Evolutionary conservation across 2,888 invertebrate genomes (phyloP).

Genomic region (Zygaena filipendulae): DNA sequence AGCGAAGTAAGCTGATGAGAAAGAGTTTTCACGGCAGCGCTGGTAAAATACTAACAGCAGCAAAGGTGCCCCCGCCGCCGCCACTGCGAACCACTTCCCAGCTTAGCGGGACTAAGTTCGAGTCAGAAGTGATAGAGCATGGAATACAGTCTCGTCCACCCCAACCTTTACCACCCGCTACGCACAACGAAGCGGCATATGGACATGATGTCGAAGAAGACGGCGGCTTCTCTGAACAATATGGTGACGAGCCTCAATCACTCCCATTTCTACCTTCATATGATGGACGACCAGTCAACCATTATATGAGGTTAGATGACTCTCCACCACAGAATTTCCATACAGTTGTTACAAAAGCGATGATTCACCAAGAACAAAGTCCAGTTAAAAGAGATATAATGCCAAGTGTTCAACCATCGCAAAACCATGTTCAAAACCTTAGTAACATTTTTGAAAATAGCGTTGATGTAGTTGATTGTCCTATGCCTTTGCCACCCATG

Average conservation of each 20-base stretch:
- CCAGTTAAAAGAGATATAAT: conserved; percentile 65
- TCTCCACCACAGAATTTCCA: conserved; percentile 64
- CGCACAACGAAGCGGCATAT: conserved; percentile 27
- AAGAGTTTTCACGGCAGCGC: conserved; percentile 90
- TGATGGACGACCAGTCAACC: conserved; percentile 44
- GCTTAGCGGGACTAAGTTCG: conserved; percentile 76
- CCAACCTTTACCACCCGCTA: conserved; percentile 39
- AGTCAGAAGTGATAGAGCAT: conserved; percentile 62
- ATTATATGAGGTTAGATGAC: conserved; percentile 47
- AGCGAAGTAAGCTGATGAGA: conserved; percentile 87
- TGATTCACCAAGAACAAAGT: conserved; percentile 86
- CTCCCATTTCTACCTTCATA: conserved; percentile 71
- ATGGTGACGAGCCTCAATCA: conserved; percentile 70
- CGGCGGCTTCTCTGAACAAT: conserved; percentile 61
- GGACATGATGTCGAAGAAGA: conserved; percentile 48
- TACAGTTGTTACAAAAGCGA: conserved; percentile 84
- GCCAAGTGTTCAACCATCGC: conserved; percentile 31
- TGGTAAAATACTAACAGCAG: conserved; percentile 82
- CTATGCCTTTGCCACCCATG: conserved; percentile 49
- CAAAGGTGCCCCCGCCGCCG: conserved; percentile 87
- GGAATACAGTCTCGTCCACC: conserved; percentile 47
- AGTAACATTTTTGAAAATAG: conserved; percentile 53
- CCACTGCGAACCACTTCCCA: conserved; percentile 89
- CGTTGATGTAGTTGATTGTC: conserved; percentile 74
- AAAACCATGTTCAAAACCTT: conserved; percentile 46